Evolutionary conservation across 2,113 vertebrate genomes (phyloP), one percentile per base, ranked within the genome.

Genomic region (Lanius ludovicianus): DNA sequence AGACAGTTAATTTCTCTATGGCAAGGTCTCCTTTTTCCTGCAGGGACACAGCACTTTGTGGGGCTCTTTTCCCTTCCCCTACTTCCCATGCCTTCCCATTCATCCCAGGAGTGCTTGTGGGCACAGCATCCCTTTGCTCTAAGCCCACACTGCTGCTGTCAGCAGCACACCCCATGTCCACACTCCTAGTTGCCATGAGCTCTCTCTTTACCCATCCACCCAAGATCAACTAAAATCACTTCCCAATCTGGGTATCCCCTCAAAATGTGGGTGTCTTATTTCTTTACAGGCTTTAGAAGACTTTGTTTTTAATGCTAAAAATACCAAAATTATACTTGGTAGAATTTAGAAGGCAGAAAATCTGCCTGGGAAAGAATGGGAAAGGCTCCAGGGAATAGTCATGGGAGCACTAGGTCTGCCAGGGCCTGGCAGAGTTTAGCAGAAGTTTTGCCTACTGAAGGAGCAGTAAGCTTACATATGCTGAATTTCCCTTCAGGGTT

Each of bases 151-250:
- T 57, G 64, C 59, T 22, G 69, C 59, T 22, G 46, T 15, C 4
- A 1, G 55, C 46, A 55, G 31, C 59, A 50, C 4, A 1, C 14
- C 37, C 19, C 55, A 1, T 6, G 15, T 47, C 50, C 50, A 47
- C 0, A 0, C 19, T 70, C 30, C 11, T 37, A 15, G 14, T 0
- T 84, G 53, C 67, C 10, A 3, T 3, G 3, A 77, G 33, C 35
- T 53, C 7, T 1, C 44, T 52, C 50, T 74, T 41, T 14, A 63
- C 7, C 19, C 70, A 67, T 25, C n/a, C 71, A 62, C 18, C 42
- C 57, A 75, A 68, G 35, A 30, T 82, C n/a, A 87, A 18, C 44
- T 52, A 33, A 37, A 69, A 71, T 39, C 53, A 82, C 56, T 53
- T 87, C 46, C 44, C 10, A 7, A 31, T 25, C 20, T 20, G 30